These are phyloP conservation scores for Lasioglossum oenotherae DNA, from an alignment of 2,888 invertebrate genomes.

Conservation along the genomic window DNA sequence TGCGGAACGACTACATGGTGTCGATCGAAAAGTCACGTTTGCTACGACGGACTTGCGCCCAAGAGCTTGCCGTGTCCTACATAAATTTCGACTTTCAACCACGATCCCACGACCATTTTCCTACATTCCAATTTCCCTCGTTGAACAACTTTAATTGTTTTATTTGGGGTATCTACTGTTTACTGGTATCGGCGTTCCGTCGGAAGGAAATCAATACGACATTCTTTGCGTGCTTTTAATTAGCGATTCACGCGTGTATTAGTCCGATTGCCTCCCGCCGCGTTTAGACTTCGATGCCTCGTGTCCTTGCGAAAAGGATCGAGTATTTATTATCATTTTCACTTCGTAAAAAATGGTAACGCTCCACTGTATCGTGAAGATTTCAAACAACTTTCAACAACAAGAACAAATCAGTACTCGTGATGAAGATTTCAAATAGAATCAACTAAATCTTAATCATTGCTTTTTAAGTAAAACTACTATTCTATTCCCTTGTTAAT, in stretches of 20 bases:
- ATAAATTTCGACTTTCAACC: constrained; percentile 17
- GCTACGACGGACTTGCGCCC: constrained; percentile 55
- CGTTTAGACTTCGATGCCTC: constrained; percentile 3
- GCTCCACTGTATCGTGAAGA: neutral
- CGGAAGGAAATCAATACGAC: neutral
- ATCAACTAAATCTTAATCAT: too few relatives aligned
- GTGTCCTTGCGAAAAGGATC: neutral
- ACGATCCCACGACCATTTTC: neutral
- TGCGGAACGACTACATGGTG: constrained; percentile 24
- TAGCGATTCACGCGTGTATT: neutral
- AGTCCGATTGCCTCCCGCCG: neutral
- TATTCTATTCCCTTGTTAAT: too few relatives aligned
- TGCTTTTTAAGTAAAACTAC: too few relatives aligned
- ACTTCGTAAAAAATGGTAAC: neutral
- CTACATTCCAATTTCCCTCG: neutral
- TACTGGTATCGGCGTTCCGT: neutral
- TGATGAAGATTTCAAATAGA: neutral
- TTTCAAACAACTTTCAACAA: neutral
- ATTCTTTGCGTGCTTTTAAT: neutral
- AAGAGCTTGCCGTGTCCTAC: constrained; percentile 52
- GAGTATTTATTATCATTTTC: neutral
- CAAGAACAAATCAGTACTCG: neutral
- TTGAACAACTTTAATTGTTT: neutral
- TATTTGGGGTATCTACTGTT: neutral
- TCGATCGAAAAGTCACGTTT: constrained; percentile 55